These are phyloP conservation scores for Mimachlamys varia DNA, from an alignment of 2,888 invertebrate species.

Conservation along the genomic window DNA sequence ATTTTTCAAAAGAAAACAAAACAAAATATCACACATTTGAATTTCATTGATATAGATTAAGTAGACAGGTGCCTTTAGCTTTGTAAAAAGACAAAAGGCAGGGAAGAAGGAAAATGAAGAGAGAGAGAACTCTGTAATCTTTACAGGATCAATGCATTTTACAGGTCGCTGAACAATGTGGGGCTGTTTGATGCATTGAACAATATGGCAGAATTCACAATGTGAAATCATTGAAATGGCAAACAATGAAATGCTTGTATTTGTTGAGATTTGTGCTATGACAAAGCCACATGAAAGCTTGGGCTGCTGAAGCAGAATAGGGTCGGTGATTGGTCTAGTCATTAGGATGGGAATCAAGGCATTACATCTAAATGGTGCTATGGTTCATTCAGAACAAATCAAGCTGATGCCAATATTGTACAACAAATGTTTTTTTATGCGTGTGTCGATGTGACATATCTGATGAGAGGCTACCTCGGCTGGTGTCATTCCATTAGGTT, in stretches of 20 bases:
- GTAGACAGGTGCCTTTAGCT: no score
- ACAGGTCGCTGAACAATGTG: not conserved
- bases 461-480: not conserved
- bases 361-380: constrained; percentile 16
- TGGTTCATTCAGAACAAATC: not conserved
- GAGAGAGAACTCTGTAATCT: not conserved
- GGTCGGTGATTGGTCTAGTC: not conserved
- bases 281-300: not conserved
- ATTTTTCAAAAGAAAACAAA: no score
- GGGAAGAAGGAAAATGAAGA: not conserved
- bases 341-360: not conserved
- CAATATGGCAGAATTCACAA: not conserved
- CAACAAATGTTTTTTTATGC: constrained; percentile 32
- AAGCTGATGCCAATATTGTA: constrained; percentile 21
- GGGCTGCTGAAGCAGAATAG: constrained; percentile 1
- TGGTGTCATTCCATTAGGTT: not conserved
- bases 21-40: no score
- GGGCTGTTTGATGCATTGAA: not conserved
- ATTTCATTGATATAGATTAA: no score
- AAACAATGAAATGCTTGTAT: not conserved
- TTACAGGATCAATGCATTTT: not conserved
- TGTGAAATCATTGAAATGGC: constrained; percentile 21
- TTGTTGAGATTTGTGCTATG: not conserved
- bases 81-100: not conserved
- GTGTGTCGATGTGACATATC: not conserved